Evolutionary conservation across 2,797 vertebrate genomes (phyloP).

Genomic region (Sebastes kiyomatsui): DNA sequence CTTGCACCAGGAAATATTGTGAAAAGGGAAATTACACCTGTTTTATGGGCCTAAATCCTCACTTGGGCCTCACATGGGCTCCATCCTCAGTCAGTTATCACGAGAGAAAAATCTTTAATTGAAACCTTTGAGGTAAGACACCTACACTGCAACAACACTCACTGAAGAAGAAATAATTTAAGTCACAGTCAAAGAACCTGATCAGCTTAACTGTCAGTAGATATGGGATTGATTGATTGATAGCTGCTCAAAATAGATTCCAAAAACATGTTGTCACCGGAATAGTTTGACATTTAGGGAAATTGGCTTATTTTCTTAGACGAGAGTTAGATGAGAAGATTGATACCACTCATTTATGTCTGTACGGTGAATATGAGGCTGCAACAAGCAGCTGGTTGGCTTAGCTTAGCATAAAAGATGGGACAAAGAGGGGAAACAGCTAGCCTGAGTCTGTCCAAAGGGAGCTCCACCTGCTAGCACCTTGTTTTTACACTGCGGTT

Average conservation of each 20-base stretch:
- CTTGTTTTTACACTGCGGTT: too few relatives aligned
- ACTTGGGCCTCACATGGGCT: background rate
- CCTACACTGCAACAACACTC: background rate
- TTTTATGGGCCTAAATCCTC: too few relatives aligned
- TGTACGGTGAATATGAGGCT: background rate
- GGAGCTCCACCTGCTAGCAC: too few relatives aligned
- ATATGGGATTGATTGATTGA: background rate
- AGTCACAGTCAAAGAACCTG: background rate
- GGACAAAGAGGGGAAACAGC: too few relatives aligned
- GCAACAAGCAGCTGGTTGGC: background rate
- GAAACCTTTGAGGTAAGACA: background rate
- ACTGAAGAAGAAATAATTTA: background rate
- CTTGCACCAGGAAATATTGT: background rate
- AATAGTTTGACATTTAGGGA: background rate
- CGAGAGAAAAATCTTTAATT: background rate
- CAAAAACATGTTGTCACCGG: background rate
- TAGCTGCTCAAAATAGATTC: background rate
- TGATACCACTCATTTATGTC: background rate
- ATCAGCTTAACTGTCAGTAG: background rate
- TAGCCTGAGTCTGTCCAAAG: too few relatives aligned
- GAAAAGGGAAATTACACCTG: background rate
- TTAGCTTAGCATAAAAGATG: background rate
- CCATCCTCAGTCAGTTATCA: background rate
- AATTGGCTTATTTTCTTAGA: background rate
- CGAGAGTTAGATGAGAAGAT: background rate